These are phyloP conservation scores for Timandra comae DNA, from an alignment of 2,888 invertebrate genomes.

Conservation along the genomic window DNA sequence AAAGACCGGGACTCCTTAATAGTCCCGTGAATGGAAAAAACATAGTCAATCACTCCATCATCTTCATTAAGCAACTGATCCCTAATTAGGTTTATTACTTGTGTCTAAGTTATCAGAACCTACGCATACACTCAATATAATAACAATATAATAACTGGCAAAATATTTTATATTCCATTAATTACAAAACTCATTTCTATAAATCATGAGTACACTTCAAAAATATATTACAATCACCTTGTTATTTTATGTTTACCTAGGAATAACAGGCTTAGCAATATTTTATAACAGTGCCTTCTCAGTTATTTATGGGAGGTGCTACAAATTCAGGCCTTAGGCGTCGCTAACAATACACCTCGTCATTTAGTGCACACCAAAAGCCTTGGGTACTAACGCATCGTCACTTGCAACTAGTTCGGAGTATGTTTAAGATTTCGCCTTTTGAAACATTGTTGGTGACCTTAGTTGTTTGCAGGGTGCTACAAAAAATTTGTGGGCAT, in stretches of 20 bases:
- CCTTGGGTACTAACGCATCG: constrained; percentile 8
- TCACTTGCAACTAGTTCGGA: background rate
- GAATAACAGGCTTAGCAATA: constrained; percentile 9
- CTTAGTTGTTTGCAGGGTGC: background rate
- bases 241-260: constrained; percentile 16
- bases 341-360: constrained; percentile 46
- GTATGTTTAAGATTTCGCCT: background rate
- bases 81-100: no score
- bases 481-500: constrained; percentile 29
- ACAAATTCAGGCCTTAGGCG: constrained; percentile 47
- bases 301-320: constrained; percentile 50
- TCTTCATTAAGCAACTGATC: no score
- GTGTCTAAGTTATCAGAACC: no score
- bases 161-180: no score
- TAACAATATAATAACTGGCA: no score
- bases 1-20: no score
- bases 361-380: constrained; percentile 1
- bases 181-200: no score
- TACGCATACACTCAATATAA: no score
- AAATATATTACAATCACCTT: constrained; percentile 1
- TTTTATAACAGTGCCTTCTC: constrained; percentile 28
- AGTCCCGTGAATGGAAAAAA: no score
- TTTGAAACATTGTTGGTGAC: background rate
- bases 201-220: background rate
- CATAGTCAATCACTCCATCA: no score